Evolutionary conservation across 1,140 invertebrate genomes (phyloP).

Genomic region (Lasioglossum albipes): DNA sequence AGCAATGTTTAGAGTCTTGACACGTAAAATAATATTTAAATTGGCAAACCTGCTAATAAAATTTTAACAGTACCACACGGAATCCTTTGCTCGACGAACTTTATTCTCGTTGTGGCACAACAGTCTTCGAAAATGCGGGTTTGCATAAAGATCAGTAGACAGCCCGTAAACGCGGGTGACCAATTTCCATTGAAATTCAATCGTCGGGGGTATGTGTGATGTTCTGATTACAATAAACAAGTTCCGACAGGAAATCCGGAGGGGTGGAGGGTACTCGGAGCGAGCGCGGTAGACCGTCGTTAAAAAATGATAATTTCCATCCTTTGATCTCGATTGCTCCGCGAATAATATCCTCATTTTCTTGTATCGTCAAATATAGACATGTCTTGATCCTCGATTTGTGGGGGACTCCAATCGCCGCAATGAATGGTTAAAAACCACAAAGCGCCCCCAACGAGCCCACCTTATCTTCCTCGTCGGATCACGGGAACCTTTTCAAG

Average conservation of each 20-base stretch:
- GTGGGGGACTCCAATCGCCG: slow-evolving; percentile 20
- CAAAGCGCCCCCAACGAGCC: slow-evolving; percentile 53
- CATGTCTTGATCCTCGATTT: slow-evolving; percentile 38
- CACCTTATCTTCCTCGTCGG: slow-evolving; percentile 40
- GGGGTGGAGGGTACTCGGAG: no score
- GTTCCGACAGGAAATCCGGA: no score
- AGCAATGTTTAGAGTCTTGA: no score
- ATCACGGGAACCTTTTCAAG: slow-evolving; percentile 47
- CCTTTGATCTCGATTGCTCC: slow-evolving; percentile 36
- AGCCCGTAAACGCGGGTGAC: no score
- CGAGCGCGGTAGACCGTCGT: not conserved
- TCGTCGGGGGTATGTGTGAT: not conserved
- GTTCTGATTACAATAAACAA: not conserved
- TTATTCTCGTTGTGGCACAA: no score
- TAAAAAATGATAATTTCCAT: slow-evolving; percentile 11
- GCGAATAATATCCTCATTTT: slow-evolving; percentile 37
- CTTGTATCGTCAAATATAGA: slow-evolving; percentile 5
- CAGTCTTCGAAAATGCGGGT: no score
- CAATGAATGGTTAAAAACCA: slow-evolving; percentile 60
- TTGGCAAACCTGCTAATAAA: not conserved
- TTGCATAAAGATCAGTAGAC: no score
- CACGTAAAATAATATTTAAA: no score
- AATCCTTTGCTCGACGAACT: not conserved
- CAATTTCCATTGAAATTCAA: not conserved
- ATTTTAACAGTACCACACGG: not conserved